phyloP scores from a whole-genome alignment of 2,113 vertebrate genomes.

The Piliocolobus tephrosceles region DNA sequence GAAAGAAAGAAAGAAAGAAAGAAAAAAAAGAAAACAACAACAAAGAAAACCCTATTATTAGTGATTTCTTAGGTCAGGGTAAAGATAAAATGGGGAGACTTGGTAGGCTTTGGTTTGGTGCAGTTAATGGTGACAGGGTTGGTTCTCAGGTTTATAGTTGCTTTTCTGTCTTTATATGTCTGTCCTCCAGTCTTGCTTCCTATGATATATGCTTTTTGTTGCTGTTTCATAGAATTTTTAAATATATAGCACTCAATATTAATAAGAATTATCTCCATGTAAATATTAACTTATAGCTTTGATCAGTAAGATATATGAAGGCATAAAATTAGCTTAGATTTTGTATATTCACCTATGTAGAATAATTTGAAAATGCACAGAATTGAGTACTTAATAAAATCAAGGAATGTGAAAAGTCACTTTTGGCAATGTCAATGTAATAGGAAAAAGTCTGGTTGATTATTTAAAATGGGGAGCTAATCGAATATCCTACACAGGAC shows the following conservation, averaged over 20 bases:
- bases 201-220: background rate
- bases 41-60: too few species aligned
- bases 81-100: background rate
- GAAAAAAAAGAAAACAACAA: too few species aligned
- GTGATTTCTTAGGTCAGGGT: background rate
- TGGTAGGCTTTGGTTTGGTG: background rate
- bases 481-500: background rate
- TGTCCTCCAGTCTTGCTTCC: background rate
- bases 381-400: background rate
- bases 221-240: background rate
- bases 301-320: background rate
- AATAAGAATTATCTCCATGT: background rate
- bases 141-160: background rate
- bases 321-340: background rate
- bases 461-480: background rate
- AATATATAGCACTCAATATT: background rate
- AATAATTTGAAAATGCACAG: background rate
- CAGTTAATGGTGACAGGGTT: accelerated
- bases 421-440: background rate
- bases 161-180: background rate
- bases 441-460: background rate
- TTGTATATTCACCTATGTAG: background rate
- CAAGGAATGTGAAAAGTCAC: background rate
- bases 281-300: background rate
- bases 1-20: accelerated